phyloP scores from a whole-genome alignment of 2,113 vertebrate genomes.

The Halcyon malimbica region DNA sequence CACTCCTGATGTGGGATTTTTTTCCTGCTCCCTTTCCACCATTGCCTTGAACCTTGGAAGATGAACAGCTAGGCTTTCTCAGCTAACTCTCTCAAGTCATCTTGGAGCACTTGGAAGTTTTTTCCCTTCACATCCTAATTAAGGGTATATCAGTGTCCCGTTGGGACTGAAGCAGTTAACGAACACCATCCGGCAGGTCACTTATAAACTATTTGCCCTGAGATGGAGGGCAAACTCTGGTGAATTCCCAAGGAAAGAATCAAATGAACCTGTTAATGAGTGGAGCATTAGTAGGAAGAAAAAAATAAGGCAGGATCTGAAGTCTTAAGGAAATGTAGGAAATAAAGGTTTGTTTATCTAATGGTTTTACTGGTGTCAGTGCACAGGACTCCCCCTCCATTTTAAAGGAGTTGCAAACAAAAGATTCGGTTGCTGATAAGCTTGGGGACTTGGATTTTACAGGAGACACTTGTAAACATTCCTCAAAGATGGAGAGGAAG shows the following conservation, averaged over 20 bases:
- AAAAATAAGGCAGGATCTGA: constrained; percentile 50
- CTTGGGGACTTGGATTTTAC: background rate
- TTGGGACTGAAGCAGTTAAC: constrained; percentile 66
- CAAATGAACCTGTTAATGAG: constrained; percentile 78
- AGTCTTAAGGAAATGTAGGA: constrained; percentile 46
- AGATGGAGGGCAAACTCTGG: constrained; percentile 67
- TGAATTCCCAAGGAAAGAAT: constrained; percentile 79
- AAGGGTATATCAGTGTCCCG: constrained; percentile 80
- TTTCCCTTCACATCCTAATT: constrained; percentile 82
- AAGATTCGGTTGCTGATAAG: constrained; percentile 42
- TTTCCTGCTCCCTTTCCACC: constrained; percentile 61
- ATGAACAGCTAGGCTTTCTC: constrained; percentile 78
- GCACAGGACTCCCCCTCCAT: background rate
- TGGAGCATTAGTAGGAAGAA: constrained; percentile 25
- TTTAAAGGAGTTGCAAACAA: constrained; percentile 31
- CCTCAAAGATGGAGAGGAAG: background rate
- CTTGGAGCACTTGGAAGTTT: constrained; percentile 77
- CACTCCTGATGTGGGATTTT: background rate
- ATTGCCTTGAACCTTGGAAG: constrained; percentile 84
- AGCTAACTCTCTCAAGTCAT: constrained; percentile 74
- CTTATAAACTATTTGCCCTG: constrained; percentile 69
- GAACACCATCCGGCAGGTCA: constrained; percentile 68
- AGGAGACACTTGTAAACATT: background rate
- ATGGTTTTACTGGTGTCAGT: constrained; percentile 28
- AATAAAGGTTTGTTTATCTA: constrained; percentile 62